Percentiles rank a stretch among this genome's conserved stretches.
Conservation (phyloP, 2,113 vertebrate genomes). For the Cyprinodon tularosa region DNA sequence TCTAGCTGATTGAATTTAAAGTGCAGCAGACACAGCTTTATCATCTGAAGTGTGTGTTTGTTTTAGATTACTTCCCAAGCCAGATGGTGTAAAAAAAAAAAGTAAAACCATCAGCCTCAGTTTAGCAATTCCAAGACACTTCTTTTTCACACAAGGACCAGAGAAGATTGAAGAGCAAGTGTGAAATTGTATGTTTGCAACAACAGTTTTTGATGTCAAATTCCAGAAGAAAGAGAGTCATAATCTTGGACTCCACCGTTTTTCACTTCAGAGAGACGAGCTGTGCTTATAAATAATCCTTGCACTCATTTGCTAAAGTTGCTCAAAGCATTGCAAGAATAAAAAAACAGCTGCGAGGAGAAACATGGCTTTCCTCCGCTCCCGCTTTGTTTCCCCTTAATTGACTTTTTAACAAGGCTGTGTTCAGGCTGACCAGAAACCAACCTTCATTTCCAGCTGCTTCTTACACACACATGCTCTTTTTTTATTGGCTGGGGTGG, state of each 20-base stretch:
- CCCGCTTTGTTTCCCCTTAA: constrained; percentile 76
- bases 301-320: constrained; percentile 41
- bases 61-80: constrained; percentile 24
- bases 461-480: constrained; percentile 35
- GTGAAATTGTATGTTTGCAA: constrained; percentile 41
- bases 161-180: constrained; percentile 30
- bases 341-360: constrained; percentile 51
- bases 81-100: constrained; percentile 13
- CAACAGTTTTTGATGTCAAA: constrained; percentile 32
- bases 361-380: constrained; percentile 36
- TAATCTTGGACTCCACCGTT: constrained; percentile 42
- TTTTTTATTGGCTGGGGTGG: constrained; percentile 37
- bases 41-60: constrained; percentile 28
- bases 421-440: constrained; percentile 67
- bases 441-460: constrained; percentile 31
- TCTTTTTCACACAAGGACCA: constrained; percentile 9
- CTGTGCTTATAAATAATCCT: constrained; percentile 54
- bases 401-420: constrained; percentile 80
- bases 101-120: not conserved
- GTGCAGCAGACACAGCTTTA: constrained; percentile 15
- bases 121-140: constrained; percentile 5
- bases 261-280: constrained; percentile 36
- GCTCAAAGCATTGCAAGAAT: constrained; percentile 37
- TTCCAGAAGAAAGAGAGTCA: constrained; percentile 32
- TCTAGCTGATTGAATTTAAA: constrained; percentile 29